phyloP scores from a whole-genome alignment of 2,888 invertebrate genomes.

The Teinopalpus imperialis region DNA sequence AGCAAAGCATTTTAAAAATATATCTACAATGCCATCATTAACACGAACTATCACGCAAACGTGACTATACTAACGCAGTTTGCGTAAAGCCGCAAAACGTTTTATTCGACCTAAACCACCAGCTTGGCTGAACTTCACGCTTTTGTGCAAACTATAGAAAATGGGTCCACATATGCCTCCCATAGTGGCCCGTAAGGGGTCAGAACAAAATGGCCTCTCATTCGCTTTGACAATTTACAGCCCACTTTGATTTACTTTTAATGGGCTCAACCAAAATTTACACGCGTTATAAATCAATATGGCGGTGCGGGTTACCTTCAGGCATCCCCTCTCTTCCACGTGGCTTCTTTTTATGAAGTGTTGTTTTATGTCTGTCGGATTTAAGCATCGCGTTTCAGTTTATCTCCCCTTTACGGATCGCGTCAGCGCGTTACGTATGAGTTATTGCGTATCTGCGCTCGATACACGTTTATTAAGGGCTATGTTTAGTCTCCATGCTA shows the following conservation, averaged over 20 bases:
- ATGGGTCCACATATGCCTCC: not conserved
- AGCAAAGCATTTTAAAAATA: constrained; percentile 29
- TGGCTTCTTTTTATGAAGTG: constrained; percentile 33
- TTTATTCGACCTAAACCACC: constrained; percentile 37
- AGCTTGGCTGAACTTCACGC: constrained; percentile 22
- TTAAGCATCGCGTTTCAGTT: constrained; percentile 17
- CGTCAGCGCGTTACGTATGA: constrained; percentile 10
- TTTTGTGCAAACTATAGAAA: not conserved
- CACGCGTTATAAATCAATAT: constrained; percentile 60
- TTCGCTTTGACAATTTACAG: constrained; percentile 42
- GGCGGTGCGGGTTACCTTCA: constrained; percentile 26
- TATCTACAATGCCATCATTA: constrained; percentile 39
- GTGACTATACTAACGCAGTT: constrained; percentile 47
- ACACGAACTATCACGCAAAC: constrained; percentile 40
- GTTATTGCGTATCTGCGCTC: constrained; percentile 6
- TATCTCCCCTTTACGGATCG: constrained; percentile 13
- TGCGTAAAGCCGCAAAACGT: constrained; percentile 42
- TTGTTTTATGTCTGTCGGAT: constrained; percentile 29
- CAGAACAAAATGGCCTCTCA: constrained; percentile 29
- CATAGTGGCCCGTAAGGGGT: constrained; percentile 19
- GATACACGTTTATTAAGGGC: constrained; percentile 1
- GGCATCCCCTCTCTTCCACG: constrained; percentile 26
- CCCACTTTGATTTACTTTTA: constrained; percentile 43
- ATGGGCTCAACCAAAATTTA: constrained; percentile 58
- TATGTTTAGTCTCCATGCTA: not conserved